Evolutionary conservation across 2,113 vertebrate species (phyloP).

Genomic region (Solenodon paradoxus): DNA sequence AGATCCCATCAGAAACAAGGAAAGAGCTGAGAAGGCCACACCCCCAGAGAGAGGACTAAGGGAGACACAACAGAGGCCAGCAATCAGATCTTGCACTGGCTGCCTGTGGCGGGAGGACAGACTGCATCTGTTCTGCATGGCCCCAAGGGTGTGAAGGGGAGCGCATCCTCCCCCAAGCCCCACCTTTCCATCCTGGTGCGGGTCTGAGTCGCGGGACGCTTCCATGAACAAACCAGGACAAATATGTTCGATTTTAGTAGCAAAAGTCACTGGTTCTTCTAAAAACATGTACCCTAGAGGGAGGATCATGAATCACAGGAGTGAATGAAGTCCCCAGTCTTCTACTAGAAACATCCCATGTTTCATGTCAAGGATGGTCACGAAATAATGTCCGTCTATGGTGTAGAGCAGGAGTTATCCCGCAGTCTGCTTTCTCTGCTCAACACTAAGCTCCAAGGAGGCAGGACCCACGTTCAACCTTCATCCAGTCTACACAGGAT

Average conservation of each 20-base stretch:
- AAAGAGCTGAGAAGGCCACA: neutral
- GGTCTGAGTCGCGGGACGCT: too few species aligned
- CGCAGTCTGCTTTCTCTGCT: neutral
- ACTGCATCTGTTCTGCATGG: accelerated
- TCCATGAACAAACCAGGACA: neutral
- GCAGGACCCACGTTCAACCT: neutral
- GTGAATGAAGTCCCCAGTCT: neutral
- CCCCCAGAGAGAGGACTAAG: neutral
- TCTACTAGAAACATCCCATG: neutral
- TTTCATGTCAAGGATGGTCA: neutral
- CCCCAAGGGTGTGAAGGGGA: accelerated
- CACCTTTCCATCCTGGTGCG: neutral
- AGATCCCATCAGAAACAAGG: neutral
- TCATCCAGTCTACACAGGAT: neutral
- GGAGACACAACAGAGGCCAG: too few species aligned
- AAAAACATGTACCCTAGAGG: neutral
- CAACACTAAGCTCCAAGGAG: neutral
- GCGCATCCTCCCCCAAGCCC: too few species aligned
- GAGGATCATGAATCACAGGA: neutral
- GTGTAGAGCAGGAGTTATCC: too few species aligned
- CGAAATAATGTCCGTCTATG: too few species aligned
- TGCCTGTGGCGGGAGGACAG: neutral
- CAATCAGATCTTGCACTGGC: neutral
- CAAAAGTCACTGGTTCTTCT: neutral
- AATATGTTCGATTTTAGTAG: too few species aligned